Evolutionary conservation across 2,888 invertebrate species (phyloP).

Genomic region (Argyresthia albistria): DNA sequence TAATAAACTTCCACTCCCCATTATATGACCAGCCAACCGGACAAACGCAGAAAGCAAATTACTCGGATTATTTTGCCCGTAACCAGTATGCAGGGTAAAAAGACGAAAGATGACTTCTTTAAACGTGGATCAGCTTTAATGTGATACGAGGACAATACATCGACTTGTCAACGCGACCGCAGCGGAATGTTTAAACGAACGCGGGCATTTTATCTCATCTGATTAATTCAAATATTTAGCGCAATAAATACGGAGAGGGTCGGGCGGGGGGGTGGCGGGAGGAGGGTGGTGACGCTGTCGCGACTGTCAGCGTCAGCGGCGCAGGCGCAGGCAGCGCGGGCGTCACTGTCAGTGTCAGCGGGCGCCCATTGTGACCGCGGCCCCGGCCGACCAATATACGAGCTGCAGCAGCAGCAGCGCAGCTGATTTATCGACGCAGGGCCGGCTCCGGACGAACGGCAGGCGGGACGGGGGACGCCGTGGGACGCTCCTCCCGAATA

Average conservation of each 20-base stretch:
- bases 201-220: slow-evolving; percentile 66
- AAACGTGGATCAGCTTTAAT: slow-evolving; percentile 40
- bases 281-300: slow-evolving; percentile 25
- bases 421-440: slow-evolving; percentile 60
- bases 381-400: slow-evolving; percentile 50
- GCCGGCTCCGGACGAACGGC: too few species aligned
- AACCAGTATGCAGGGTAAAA: slow-evolving; percentile 18
- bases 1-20: neutral
- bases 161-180: slow-evolving; percentile 66
- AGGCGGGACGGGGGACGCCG: slow-evolving; percentile 15
- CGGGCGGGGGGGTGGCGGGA: slow-evolving; percentile 23
- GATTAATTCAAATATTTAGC: slow-evolving; percentile 72
- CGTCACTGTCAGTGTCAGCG: slow-evolving; percentile 61
- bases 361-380: slow-evolving; percentile 33
- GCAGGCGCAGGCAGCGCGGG: slow-evolving; percentile 41
- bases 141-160: slow-evolving; percentile 62
- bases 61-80: slow-evolving; percentile 5
- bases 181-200: slow-evolving; percentile 64
- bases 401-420: slow-evolving; percentile 41
- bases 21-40: neutral
- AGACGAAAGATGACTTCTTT: slow-evolving; percentile 41
- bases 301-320: slow-evolving; percentile 26
- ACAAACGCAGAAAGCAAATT: slow-evolving; percentile 13
- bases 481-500: slow-evolving; percentile 56
- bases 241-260: slow-evolving; percentile 54